Percentiles rank a stretch among this genome's conserved stretches.
Conservation (phyloP, 1,140 invertebrate species). For the Aphaenogaster rudis region DNA sequence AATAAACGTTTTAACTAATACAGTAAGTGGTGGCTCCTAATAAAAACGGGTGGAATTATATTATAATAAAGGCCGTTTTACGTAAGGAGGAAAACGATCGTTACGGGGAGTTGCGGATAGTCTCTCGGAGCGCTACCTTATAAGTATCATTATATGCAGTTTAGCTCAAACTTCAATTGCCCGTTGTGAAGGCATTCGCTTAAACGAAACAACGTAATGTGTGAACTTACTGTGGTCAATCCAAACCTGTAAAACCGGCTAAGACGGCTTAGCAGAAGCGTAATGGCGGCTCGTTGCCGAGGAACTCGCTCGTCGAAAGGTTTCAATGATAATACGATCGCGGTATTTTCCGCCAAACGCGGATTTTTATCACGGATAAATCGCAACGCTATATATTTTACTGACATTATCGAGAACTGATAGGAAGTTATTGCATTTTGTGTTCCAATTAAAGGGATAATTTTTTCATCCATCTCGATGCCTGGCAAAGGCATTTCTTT, state of each 20-base stretch:
- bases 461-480: neutral
- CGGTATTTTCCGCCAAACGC: conserved; percentile 18
- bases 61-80: conserved; percentile 5
- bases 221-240: conserved; percentile 70
- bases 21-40: neutral
- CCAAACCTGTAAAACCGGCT: conserved; percentile 79
- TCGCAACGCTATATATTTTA: neutral
- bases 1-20: conserved; percentile 26
- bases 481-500: neutral
- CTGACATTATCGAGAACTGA: neutral
- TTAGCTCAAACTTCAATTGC: conserved; percentile 60
- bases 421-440: neutral
- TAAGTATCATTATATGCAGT: conserved; percentile 25
- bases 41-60: neutral
- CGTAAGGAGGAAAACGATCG: neutral
- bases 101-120: neutral
- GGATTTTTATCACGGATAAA: conserved; percentile 5
- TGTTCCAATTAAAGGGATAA: neutral
- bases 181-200: conserved; percentile 39
- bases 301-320: conserved; percentile 75
- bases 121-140: conserved; percentile 33
- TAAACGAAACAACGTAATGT: conserved; percentile 70
- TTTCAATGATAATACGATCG: conserved; percentile 51
- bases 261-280: conserved; percentile 60
- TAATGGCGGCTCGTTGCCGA: conserved; percentile 73